Evolutionary conservation across 2,888 invertebrate species (phyloP).

Genomic region (Sminthurinus aureus): DNA sequence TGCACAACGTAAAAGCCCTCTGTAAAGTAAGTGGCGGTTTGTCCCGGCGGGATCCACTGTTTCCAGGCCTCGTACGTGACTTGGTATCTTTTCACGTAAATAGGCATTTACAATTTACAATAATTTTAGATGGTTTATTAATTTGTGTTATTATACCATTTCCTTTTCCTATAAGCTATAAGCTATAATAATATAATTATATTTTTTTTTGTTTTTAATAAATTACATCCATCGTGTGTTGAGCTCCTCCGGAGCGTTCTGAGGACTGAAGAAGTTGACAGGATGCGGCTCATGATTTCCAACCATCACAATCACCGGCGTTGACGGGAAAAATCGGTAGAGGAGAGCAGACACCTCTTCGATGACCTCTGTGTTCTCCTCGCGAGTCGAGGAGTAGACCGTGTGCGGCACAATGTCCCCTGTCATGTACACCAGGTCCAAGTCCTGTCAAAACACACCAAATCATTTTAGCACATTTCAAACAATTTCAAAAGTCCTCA

Average conservation of each 20-base stretch:
- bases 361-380: conserved; percentile 57
- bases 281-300: conserved; percentile 69
- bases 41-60: conserved; percentile 64
- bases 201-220: no score
- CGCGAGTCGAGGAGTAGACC: conserved; percentile 65
- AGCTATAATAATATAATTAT: no score
- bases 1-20: conserved; percentile 64
- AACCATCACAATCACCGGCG: conserved; percentile 65
- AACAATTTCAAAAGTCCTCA: background rate
- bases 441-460: conserved; percentile 42
- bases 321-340: conserved; percentile 61
- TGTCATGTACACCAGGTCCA: conserved; percentile 65
- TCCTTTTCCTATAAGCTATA: no score
- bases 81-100: no score
- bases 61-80: conserved; percentile 64
- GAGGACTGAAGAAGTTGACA: conserved; percentile 55
- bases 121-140: no score
- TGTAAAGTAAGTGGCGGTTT: conserved; percentile 57
- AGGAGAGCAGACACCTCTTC: conserved; percentile 49
- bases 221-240: conserved; percentile 66
- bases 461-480: background rate
- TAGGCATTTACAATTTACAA: no score
- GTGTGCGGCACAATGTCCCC: conserved; percentile 68
- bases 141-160: no score
- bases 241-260: conserved; percentile 61